Base-by-base conservation (phyloP, 2,888 invertebrate species). In the Lasioglossum lativentre region DNA sequence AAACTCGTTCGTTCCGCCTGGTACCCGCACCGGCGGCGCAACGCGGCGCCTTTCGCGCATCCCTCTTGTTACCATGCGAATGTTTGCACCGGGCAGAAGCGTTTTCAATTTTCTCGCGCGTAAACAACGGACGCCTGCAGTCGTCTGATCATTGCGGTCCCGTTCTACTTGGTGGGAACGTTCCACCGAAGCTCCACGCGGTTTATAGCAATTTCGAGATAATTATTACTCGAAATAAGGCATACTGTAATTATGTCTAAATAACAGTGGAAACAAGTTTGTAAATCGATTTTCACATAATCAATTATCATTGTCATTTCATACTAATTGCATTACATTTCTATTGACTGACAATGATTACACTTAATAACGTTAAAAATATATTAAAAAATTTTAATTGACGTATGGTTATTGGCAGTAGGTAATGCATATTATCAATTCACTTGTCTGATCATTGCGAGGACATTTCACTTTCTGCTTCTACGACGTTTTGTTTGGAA, bases 81-180 rank as follows among this genome's bases (percentile, higher is more conserved):
- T 30, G 19, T 72, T 71, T 45, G 16, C 23, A 8, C 23, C 30
- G 30, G n/a, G 4, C 52, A 23, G 45, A 76, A 76, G 27, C 63
- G 27, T 38, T 72, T 76, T 72, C 75, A 63, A 82, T 75, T 83
- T 82, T 56, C n/a, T 12, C 47, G 16, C 52, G 34, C 38, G 16
- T 30, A 34, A 80, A 80, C 38, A 38, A 59, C n/a, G 47, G n/a
- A 16, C 8, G 47, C 38, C 30, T 40, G 6, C 19, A 56, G 38
- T 68, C 38, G 59, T 71, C 70, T 42, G 73, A 82, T 40, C 66
- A 59, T 70, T n/a, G 42, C 74, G 23, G 74, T 47, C 16, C 0
- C 16, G 23, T 42, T 82, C 75, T 70, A 75, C 66, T 82, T 42
- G 5, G 16, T n/a, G 56, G 30, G 14, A 34, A n/a, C 30, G 19